Percentiles rank a stretch among this genome's conserved stretches.
These are phyloP conservation scores for Cairina moschata DNA, from an alignment of 2,113 vertebrate genomes.

Conservation along the genomic window DNA sequence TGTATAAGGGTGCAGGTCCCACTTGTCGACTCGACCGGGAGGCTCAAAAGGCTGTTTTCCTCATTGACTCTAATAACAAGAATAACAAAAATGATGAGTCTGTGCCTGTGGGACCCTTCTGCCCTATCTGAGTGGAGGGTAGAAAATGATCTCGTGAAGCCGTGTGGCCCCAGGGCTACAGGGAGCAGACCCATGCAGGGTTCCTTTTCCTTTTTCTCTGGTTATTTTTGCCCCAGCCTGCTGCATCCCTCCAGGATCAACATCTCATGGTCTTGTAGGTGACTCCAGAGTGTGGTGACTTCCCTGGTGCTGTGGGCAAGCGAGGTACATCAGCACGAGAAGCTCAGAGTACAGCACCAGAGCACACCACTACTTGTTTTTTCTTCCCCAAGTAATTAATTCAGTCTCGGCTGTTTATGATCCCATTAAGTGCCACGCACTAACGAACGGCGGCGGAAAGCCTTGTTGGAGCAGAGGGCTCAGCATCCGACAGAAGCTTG, in stretches of 20 bases:
- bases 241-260: background rate
- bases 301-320: background rate
- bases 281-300: background rate
- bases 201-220: background rate
- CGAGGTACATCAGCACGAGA: background rate
- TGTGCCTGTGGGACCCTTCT: background rate
- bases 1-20: background rate
- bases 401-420: accelerated
- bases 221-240: background rate
- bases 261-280: background rate
- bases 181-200: background rate
- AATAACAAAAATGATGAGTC: background rate
- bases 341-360: background rate
- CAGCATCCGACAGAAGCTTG: background rate
- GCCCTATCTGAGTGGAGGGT: background rate
- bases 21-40: background rate
- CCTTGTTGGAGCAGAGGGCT: background rate
- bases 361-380: background rate
- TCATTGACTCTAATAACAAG: background rate
- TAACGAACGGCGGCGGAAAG: background rate
- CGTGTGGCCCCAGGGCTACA: background rate
- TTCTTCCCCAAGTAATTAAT: background rate
- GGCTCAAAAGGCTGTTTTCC: background rate
- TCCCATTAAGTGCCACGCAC: accelerated
- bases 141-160: background rate